Evolutionary conservation across 1,140 invertebrate species (phyloP), one percentile per base, ranked within the genome.

Genomic region (Zophobas morio): DNA sequence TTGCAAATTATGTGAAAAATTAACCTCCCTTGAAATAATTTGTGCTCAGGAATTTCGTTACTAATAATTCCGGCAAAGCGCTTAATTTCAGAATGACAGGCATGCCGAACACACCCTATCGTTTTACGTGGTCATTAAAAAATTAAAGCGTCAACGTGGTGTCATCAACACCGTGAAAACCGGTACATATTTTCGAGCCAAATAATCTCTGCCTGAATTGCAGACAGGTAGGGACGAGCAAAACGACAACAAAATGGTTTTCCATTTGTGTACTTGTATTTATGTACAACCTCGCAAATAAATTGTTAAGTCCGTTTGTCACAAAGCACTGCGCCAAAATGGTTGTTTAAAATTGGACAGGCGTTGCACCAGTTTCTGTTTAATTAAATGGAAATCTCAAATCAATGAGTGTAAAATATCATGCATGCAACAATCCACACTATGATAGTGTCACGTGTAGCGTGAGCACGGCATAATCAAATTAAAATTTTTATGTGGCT

Each of bases 71-170:
- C 53, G 53, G 32, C 33, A 66, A 66, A 42, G 20, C 20, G 40
- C 60, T 33, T 20, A n/a, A 42, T 42, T 42, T 66, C 6, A 39
- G n/a, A 40, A 40, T 66, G 60, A 66, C 37, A n/a, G 39, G 39
- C 60, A 42, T 39, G 60, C 33, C 39, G 42, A 42, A 66, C 60
- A 46, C 37, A 66, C 60, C 39, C 60, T 39, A 20, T 8, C 42
- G 60, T 46, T 63, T 66, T 66, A 66, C 42, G 37, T 32, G 6
- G n/a, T 36, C 6, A 66, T 66, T 66, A 66, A 66, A 66, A 66
- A 66, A 66, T 66, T 66, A 66, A 66, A 66, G 60, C 33, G 60
- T 66, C 60, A 42, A 66, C 60, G 60, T 20, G 37, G 60, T 66
- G 60, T 42, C 60, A 66, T 66, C 60, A 66, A 66, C 60, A 66